phyloP scores from a whole-genome alignment of 2,888 invertebrate species.

The Gandaritis pyraliata region DNA sequence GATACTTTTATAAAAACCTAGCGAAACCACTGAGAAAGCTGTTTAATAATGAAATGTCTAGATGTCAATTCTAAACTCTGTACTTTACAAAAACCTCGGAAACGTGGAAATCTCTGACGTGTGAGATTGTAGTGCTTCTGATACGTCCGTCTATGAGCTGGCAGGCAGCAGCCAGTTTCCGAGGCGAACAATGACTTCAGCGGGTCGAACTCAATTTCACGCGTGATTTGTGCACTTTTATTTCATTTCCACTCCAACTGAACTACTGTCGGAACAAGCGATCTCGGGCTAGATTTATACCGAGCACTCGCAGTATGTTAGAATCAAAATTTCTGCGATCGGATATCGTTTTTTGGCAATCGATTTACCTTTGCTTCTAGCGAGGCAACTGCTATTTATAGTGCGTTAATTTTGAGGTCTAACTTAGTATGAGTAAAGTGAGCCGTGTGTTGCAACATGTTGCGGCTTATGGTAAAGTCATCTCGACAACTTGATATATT shows the following conservation, averaged over 20 bases:
- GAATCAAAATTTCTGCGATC: conserved; percentile 33
- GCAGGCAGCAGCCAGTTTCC: conserved; percentile 58
- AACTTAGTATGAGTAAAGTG: conserved; percentile 60
- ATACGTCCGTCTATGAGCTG: conserved; percentile 40
- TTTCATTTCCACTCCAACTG: conserved; percentile 70
- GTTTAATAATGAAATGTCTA: conserved; percentile 22
- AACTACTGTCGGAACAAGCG: conserved; percentile 56
- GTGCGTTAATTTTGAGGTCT: conserved; percentile 39
- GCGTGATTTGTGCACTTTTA: conserved; percentile 80
- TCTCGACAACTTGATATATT: conserved; percentile 79
- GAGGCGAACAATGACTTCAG: conserved; percentile 69
- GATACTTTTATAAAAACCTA: conserved; percentile 26
- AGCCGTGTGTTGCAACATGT: conserved; percentile 64
- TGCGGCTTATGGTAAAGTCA: conserved; percentile 63
- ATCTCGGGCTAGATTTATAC: conserved; percentile 45
- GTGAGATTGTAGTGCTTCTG: conserved; percentile 40
- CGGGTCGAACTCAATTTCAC: conserved; percentile 81
- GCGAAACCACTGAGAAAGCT: conserved; percentile 9
- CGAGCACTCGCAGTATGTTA: conserved; percentile 37
- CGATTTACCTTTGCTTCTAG: conserved; percentile 29
- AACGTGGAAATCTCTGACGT: conserved; percentile 28
- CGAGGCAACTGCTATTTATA: conserved; percentile 32
- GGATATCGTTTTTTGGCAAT: conserved; percentile 30
- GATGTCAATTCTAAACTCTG: conserved; percentile 15
- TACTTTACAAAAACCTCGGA: conserved; percentile 22